Base-by-base conservation (phyloP, 2,113 vertebrate genomes). In the Condylura cristata region DNA sequence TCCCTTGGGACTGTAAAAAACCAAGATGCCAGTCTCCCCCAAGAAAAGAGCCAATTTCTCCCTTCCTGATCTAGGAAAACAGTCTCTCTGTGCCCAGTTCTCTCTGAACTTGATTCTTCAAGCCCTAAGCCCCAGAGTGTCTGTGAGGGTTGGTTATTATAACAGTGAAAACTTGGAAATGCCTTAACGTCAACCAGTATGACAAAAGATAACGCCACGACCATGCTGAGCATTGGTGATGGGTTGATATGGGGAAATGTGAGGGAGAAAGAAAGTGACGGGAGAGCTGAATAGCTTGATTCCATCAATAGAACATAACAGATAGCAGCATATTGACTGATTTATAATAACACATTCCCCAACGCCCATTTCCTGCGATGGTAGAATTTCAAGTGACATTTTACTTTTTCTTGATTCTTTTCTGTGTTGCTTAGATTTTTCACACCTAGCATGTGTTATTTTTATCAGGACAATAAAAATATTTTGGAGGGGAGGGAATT, bases 401-500 rank as follows among this genome's bases (percentile, higher is more conserved):
- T 78, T 41, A n/a, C 41, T 93, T 78, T 60, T 74, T 80, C 37
- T 44, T 22, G 46, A 14, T 79, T 86, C 51, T 72, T 60, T 53
- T 58, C 70, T 14, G 3, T 48, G 20, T 75, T 86, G 51, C 60
- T 58, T 71, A 82, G 56, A 51, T n/a, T 22, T 84, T 63, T 92
- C n/a, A 60, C 9, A 82, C 44, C 13, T 44, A 70, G 51, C 14
- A 6, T 39, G 28, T 48, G 8, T 39, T 74, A n/a, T 37, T 86
- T 94, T 65, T 84, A 71, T 60, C 78, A 79, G 93, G n/a, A 76
- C 26, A 80, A 39, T 83, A 84, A 82, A 75, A n/a, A 26, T 86
- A 28, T 89, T 92, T 82, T n/a, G n/a, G 39, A 61, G 24, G 10
- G 41, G 34, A 11, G 1, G 34, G 26, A 28, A n/a, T n/a, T 51